Evolutionary conservation across 2,888 invertebrate genomes (phyloP).

Genomic region (Colletes collaris): DNA sequence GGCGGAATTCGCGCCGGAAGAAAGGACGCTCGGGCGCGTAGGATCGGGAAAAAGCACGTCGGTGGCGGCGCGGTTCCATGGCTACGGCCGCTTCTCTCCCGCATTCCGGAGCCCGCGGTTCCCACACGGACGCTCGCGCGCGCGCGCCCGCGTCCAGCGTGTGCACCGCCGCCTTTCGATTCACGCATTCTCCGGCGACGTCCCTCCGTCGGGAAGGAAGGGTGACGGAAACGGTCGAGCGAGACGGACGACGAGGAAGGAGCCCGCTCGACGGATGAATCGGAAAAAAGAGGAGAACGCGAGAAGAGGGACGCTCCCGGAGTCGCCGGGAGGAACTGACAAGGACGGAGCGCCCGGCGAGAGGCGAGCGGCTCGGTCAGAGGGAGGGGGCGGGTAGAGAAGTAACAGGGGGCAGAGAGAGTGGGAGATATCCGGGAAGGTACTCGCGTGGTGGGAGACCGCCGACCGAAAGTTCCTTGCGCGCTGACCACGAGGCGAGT

Average conservation of each 20-base stretch:
- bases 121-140: constrained; percentile 69
- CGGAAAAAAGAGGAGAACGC: constrained; percentile 49
- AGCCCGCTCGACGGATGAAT: constrained; percentile 43
- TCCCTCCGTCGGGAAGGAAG: constrained; percentile 29
- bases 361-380: constrained; percentile 11
- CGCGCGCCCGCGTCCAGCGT: constrained; percentile 20
- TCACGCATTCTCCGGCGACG: constrained; percentile 70
- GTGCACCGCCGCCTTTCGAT: constrained; percentile 68
- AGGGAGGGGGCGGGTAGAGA: constrained; percentile 45
- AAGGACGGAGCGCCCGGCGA: constrained; percentile 29
- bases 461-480: constrained; percentile 67
- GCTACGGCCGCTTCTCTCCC: constrained; percentile 73
- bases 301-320: constrained; percentile 30
- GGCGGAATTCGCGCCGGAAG: constrained; percentile 10
- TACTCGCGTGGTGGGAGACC: constrained; percentile 60
- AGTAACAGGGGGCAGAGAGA: constrained; percentile 42
- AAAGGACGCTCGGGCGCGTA: background rate
- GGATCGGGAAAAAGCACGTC: constrained; percentile 53
- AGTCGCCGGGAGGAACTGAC: constrained; percentile 29
- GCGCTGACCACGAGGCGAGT: constrained; percentile 60
- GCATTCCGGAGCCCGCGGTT: constrained; percentile 73
- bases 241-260: constrained; percentile 19
- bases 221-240: constrained; percentile 23
- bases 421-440: constrained; percentile 44
- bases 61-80: constrained; percentile 66